Conservation (phyloP, 2,797 vertebrate species). For the Xenopus petersii region DNA sequence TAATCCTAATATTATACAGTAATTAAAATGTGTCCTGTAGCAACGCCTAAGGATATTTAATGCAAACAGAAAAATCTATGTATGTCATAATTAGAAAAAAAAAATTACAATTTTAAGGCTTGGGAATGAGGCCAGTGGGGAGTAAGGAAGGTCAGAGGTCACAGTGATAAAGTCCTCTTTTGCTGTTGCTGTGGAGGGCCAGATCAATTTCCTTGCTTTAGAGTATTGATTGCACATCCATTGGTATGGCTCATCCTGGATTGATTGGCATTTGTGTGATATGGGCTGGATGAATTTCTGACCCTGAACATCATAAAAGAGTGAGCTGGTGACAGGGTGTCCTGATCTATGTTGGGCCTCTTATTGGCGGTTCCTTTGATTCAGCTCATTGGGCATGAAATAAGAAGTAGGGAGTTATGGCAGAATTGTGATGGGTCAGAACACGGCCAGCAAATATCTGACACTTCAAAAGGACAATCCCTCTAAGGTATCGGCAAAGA, state of each 20-base stretch:
- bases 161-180: constrained; percentile 76
- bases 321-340: constrained; percentile 33
- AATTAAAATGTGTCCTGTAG: constrained; percentile 40
- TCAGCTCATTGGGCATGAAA: constrained; percentile 40
- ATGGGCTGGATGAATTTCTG: constrained; percentile 62
- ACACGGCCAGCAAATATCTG: constrained; percentile 18
- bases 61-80: constrained; percentile 31
- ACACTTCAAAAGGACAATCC: constrained; percentile 28
- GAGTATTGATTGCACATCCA: constrained; percentile 75
- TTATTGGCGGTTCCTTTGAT: constrained; percentile 39
- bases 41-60: constrained; percentile 25
- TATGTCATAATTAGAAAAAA: constrained; percentile 36
- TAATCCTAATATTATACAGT: constrained; percentile 52
- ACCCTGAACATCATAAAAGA: constrained; percentile 58
- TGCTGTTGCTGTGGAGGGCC: constrained; percentile 76
- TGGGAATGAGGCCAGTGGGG: constrained; percentile 58
- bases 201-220: constrained; percentile 84
- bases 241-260: constrained; percentile 64
- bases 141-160: constrained; percentile 78
- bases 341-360: constrained; percentile 38
- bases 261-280: constrained; percentile 62
- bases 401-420: constrained; percentile 42
- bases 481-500: constrained; percentile 14
- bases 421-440: constrained; percentile 27
- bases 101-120: constrained; percentile 23